These are phyloP conservation scores for Mythimna loreyi DNA, from an alignment of 2,888 invertebrate genomes.

Conservation along the genomic window DNA sequence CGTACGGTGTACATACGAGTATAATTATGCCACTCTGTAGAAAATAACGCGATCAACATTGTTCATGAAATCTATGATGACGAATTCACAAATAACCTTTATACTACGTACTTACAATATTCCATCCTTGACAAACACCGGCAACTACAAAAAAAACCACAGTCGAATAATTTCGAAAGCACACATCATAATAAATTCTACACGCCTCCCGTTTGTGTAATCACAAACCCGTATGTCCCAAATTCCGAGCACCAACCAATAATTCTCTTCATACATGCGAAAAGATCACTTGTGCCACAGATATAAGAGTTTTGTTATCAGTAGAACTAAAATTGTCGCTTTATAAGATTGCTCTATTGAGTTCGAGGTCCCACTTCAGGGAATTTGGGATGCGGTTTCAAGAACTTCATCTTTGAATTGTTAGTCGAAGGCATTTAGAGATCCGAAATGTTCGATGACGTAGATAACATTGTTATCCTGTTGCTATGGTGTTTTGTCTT, in stretches of 20 bases:
- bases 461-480: slow-evolving; percentile 22
- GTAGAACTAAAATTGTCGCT: slow-evolving; percentile 58
- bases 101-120: not conserved
- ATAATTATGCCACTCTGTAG: no score
- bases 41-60: no score
- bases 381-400: slow-evolving; percentile 69
- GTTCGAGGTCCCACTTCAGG: slow-evolving; percentile 70
- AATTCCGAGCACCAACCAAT: slow-evolving; percentile 21
- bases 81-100: no score
- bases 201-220: slow-evolving; percentile 37
- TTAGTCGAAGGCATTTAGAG: slow-evolving; percentile 54
- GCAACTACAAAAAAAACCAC: slow-evolving; percentile 15
- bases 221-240: slow-evolving; percentile 58
- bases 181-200: slow-evolving; percentile 42
- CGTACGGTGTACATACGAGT: no score
- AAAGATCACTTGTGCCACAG: slow-evolving; percentile 20
- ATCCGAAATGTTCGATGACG: slow-evolving; percentile 37
- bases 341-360: slow-evolving; percentile 70
- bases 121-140: not conserved
- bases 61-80: not conserved
- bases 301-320: slow-evolving; percentile 21
- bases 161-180: slow-evolving; percentile 31
- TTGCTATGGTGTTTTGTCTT: slow-evolving; percentile 19
- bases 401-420: slow-evolving; percentile 65
- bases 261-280: slow-evolving; percentile 27